These are phyloP conservation scores for Pimephales promelas DNA, from an alignment of 2,113 vertebrate species.

Conservation along the genomic window DNA sequence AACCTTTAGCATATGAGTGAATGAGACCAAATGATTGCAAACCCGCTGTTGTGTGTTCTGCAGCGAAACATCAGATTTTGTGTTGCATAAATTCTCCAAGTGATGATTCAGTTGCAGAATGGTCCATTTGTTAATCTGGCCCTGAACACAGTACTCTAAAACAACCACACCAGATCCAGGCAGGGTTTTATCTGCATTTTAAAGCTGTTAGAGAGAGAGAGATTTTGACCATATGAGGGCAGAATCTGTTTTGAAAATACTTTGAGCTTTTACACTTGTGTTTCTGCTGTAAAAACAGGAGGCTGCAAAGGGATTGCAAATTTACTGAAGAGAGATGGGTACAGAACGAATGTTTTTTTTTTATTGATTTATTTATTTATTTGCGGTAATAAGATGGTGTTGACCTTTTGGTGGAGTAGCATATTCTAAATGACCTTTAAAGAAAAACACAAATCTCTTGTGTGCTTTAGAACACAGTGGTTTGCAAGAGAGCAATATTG, in stretches of 20 bases:
- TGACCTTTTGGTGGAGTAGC: conserved; percentile 57
- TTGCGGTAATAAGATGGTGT: conserved; percentile 48
- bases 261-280: conserved; percentile 18
- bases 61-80: conserved; percentile 9
- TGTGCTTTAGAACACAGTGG: conserved; percentile 38
- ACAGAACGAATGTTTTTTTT: conserved; percentile 20
- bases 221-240: conserved; percentile 34
- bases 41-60: background rate
- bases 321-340: background rate
- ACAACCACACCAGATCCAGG: background rate
- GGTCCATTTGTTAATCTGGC: conserved; percentile 33
- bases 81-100: conserved; percentile 23
- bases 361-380: conserved; percentile 36
- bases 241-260: conserved; percentile 2
- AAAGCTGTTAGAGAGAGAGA: background rate
- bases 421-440: conserved; percentile 56
- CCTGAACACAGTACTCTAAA: conserved; percentile 30
- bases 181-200: conserved; percentile 34
- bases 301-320: background rate
- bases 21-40: conserved; percentile 2
- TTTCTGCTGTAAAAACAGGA: conserved; percentile 26
- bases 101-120: background rate
- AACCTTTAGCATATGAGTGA: conserved; percentile 10
- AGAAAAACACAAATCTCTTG: conserved; percentile 46
- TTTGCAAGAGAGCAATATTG: conserved; percentile 42